These are phyloP conservation scores for Dascillus cervinus DNA, from an alignment of 2,888 invertebrate genomes.

Conservation along the genomic window DNA sequence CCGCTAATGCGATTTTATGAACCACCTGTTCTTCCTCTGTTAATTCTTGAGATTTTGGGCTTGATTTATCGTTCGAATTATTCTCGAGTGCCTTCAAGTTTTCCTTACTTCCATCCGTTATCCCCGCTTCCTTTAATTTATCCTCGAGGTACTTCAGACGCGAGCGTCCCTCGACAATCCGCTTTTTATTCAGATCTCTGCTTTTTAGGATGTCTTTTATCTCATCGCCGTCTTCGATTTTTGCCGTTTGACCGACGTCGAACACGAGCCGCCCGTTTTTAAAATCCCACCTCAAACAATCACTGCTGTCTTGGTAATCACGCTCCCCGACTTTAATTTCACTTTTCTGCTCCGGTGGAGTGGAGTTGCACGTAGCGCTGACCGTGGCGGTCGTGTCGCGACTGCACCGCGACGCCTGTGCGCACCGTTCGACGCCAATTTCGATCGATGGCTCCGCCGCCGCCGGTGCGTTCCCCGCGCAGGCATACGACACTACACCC, in stretches of 20 bases:
- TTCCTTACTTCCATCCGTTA: conserved; percentile 24
- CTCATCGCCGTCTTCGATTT: conserved; percentile 7
- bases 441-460: conserved; percentile 33
- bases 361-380: conserved; percentile 21
- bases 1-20: conserved; percentile 18
- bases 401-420: conserved; percentile 36
- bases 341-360: too few relatives aligned
- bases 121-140: conserved; percentile 33
- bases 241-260: conserved; percentile 11
- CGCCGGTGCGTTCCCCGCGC: conserved; percentile 19
- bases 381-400: conserved; percentile 33
- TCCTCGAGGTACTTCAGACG: conserved; percentile 46
- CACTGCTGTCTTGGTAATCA: neutral
- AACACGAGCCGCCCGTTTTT: conserved; percentile 30
- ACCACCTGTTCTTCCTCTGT: conserved; percentile 23
- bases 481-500: conserved; percentile 15
- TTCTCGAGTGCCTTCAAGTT: conserved; percentile 2
- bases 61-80: conserved; percentile 5
- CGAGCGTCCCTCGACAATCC: conserved; percentile 41
- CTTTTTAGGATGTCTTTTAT: conserved; percentile 24
- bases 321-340: too few relatives aligned
- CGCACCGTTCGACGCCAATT: conserved; percentile 32
- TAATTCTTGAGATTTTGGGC: conserved; percentile 8
- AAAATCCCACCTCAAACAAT: conserved; percentile 25
- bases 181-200: conserved; percentile 33